Evolutionary conservation across 2,113 vertebrate genomes (phyloP).

Genomic region (Marmota monax): DNA sequence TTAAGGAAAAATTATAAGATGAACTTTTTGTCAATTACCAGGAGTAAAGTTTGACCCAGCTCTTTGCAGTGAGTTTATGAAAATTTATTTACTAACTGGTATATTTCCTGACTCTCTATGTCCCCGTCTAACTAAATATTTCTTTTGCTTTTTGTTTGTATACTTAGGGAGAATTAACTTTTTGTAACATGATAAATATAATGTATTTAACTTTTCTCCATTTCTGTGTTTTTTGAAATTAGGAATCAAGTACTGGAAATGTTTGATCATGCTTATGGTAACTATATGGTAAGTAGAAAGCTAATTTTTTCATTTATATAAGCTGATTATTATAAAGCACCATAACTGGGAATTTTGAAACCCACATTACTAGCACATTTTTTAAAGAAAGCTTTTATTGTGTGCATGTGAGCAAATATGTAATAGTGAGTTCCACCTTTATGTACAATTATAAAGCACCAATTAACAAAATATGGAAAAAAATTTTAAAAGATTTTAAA

Average conservation of each 20-base stretch:
- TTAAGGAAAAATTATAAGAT: not conserved
- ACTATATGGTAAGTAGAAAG: slow-evolving; percentile 96
- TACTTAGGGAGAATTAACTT: slow-evolving; percentile 51
- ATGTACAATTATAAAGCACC: no score
- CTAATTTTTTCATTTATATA: not conserved
- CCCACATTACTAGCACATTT: not conserved
- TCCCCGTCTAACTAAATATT: slow-evolving; percentile 41
- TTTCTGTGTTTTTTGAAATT: slow-evolving; percentile 77
- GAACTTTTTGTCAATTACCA: slow-evolving; percentile 32
- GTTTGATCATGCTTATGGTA: slow-evolving; percentile 99
- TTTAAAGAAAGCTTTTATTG: not conserved
- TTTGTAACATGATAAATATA: slow-evolving; percentile 37
- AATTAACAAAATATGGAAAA: no score
- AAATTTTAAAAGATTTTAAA: slow-evolving; percentile 9
- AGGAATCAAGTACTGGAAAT: slow-evolving; percentile 99
- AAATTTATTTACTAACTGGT: not conserved
- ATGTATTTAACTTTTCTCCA: slow-evolving; percentile 47
- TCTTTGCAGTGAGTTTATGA: not conserved
- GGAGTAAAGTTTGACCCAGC: not conserved
- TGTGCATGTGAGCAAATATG: not conserved
- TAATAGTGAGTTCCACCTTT: no score
- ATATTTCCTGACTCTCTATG: not conserved
- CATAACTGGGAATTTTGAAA: slow-evolving; percentile 33
- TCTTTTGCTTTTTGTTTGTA: not conserved
- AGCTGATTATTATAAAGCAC: not conserved